These are phyloP conservation scores for Homalodisca vitripennis DNA, from an alignment of 1,140 invertebrate species.

Conservation along the genomic window DNA sequence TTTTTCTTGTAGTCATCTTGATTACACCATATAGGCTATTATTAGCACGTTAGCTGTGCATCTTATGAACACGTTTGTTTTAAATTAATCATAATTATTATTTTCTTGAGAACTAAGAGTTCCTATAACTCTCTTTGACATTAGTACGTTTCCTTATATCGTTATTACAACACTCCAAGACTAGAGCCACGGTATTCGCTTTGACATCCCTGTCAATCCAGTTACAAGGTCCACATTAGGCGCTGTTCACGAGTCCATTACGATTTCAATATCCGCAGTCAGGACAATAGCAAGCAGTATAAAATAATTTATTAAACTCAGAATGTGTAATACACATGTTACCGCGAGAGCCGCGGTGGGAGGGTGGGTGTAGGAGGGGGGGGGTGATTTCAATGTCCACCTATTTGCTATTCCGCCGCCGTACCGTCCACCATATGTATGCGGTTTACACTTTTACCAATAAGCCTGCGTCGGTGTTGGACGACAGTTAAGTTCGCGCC, in stretches of 20 bases:
- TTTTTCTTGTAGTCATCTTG: too few relatives aligned
- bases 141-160: too few relatives aligned
- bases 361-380: not conserved
- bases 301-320: slow-evolving; percentile 5
- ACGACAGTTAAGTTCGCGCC: not conserved
- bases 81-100: too few relatives aligned
- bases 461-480: too few relatives aligned
- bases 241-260: not conserved
- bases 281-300: not conserved
- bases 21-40: too few relatives aligned
- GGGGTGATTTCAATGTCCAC: slow-evolving; percentile 28
- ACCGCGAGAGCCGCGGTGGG: not conserved
- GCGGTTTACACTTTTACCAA: too few relatives aligned
- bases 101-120: too few relatives aligned
- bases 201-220: not conserved
- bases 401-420: slow-evolving; percentile 26
- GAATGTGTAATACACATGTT: slow-evolving; percentile 25
- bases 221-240: not conserved
- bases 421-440: not conserved
- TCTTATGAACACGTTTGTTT: too few relatives aligned
- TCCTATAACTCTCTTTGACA: too few relatives aligned
- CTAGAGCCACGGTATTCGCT: too few relatives aligned
- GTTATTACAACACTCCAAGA: too few relatives aligned
- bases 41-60: too few relatives aligned
- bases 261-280: slow-evolving; percentile 1